These are phyloP conservation scores for Lithodes maja DNA, from an alignment of 2,888 invertebrate species.

Conservation along the genomic window DNA sequence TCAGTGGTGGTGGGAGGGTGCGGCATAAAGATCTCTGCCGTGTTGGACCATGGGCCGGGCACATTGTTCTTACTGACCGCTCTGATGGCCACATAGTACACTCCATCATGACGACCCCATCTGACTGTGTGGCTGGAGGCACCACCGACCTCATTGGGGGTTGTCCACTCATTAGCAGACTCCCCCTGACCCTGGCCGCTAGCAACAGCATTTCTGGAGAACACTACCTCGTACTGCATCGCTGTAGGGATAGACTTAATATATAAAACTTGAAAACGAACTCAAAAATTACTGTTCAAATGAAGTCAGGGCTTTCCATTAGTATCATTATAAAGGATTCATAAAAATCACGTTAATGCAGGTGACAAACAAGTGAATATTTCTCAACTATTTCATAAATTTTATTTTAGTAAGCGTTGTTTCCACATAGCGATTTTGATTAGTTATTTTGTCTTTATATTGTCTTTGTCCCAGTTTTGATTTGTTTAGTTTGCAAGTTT, in stretches of 20 bases:
- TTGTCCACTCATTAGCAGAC: slow-evolving; percentile 40
- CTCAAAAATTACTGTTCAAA: no score
- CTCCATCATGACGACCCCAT: slow-evolving; percentile 67
- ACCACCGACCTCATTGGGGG: slow-evolving; percentile 37
- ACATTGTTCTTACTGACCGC: slow-evolving; percentile 48
- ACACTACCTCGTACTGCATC: slow-evolving; percentile 65
- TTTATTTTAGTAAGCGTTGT: no score
- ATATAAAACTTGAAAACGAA: no score
- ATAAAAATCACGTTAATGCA: no score
- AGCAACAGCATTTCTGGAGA: slow-evolving; percentile 43
- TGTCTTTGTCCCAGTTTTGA: no score
- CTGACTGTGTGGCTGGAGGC: slow-evolving; percentile 48
- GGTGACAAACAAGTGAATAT: no score
- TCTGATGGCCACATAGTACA: slow-evolving; percentile 66
- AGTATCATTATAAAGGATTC: no score
- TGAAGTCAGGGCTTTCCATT: no score
- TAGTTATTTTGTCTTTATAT: no score
- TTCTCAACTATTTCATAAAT: no score
- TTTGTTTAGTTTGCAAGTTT: no score
- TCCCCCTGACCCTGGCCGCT: slow-evolving; percentile 57
- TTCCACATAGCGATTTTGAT: no score
- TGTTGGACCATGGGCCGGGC: slow-evolving; percentile 62
- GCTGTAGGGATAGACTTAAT: slow-evolving; percentile 19
- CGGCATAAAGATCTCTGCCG: slow-evolving; percentile 63
- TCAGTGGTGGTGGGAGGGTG: slow-evolving; percentile 69